phyloP scores from a whole-genome alignment of 2,888 invertebrate species.

The Cynaeus angustus region DNA sequence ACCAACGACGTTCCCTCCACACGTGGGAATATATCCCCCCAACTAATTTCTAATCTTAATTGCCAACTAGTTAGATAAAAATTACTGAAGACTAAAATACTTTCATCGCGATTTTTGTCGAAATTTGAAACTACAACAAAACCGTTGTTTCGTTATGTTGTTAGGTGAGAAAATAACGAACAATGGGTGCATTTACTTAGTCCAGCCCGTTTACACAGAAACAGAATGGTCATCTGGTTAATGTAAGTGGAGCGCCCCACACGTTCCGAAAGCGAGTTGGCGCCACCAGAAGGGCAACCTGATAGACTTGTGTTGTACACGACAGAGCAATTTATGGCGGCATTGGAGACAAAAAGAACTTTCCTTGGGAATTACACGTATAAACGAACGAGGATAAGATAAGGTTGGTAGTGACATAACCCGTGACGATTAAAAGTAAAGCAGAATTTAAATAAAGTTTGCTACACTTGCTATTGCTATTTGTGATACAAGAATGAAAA shows the following conservation, averaged over 20 bases:
- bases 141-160: not conserved
- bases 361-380: slow-evolving; percentile 9
- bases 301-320: slow-evolving; percentile 22
- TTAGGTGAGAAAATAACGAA: slow-evolving; percentile 32
- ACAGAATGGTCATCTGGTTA: slow-evolving; percentile 38
- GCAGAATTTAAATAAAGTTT: too few species aligned
- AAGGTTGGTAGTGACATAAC: not conserved
- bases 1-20: slow-evolving; percentile 17
- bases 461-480: too few species aligned
- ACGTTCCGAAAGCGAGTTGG: slow-evolving; percentile 25
- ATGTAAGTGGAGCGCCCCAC: slow-evolving; percentile 30
- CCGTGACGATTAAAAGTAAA: not conserved
- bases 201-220: slow-evolving; percentile 27
- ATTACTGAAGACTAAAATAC: not conserved
- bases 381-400: slow-evolving; percentile 1
- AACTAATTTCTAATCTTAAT: slow-evolving; percentile 11
- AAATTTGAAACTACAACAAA: not conserved
- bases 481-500: too few species aligned
- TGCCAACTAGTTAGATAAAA: slow-evolving; percentile 7
- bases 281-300: slow-evolving; percentile 31
- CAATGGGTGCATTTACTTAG: slow-evolving; percentile 27
- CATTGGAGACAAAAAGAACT: not conserved
- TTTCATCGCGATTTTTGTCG: slow-evolving; percentile 1
- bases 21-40: slow-evolving; percentile 26
- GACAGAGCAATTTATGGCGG: slow-evolving; percentile 23